Percentiles rank a stretch among this genome's conserved stretches.
These are phyloP conservation scores for Syritta pipiens DNA, from an alignment of 2,888 invertebrate species.

Conservation along the genomic window DNA sequence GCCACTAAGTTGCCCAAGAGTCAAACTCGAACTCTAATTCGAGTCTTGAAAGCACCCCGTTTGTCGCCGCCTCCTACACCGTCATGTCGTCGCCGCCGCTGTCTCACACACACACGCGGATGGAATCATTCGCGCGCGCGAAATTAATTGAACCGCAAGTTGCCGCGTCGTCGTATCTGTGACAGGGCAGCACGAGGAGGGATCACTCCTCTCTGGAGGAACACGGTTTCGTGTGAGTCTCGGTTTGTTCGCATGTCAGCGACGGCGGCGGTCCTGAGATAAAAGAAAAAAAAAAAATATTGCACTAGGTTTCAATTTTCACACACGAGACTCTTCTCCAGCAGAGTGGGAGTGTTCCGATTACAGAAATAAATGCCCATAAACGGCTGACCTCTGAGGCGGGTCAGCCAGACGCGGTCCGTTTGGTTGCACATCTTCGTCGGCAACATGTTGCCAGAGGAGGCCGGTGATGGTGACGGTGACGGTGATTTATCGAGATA, in stretches of 20 bases:
- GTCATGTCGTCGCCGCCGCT: conserved; percentile 6
- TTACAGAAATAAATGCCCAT: conserved; percentile 29
- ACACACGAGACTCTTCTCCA: not conserved
- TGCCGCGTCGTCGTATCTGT: not conserved
- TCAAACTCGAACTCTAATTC: conserved; percentile 51
- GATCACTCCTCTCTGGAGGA: not conserved
- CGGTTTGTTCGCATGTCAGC: conserved; percentile 52
- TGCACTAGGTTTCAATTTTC: conserved; percentile 58
- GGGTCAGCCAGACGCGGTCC: conserved; percentile 28
- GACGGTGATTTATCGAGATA: conserved; percentile 59
- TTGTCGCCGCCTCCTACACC: conserved; percentile 18
- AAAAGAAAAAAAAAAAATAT: too few relatives aligned
- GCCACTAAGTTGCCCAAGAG: conserved; percentile 53
- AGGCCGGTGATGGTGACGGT: not conserved
- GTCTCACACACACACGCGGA: conserved; percentile 29
- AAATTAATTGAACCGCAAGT: conserved; percentile 59
- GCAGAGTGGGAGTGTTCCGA: conserved; percentile 5
- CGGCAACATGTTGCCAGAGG: conserved; percentile 32
- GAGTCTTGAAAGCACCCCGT: conserved; percentile 45
- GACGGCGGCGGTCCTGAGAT: conserved; percentile 41
- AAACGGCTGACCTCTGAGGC: conserved; percentile 41
- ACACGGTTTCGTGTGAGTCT: conserved; percentile 12
- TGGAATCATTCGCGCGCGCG: conserved; percentile 37
- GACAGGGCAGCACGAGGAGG: not conserved
- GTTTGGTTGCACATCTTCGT: not conserved